Evolutionary conservation across 2,888 invertebrate genomes (phyloP).

Genomic region (Callosobruchus maculatus): DNA sequence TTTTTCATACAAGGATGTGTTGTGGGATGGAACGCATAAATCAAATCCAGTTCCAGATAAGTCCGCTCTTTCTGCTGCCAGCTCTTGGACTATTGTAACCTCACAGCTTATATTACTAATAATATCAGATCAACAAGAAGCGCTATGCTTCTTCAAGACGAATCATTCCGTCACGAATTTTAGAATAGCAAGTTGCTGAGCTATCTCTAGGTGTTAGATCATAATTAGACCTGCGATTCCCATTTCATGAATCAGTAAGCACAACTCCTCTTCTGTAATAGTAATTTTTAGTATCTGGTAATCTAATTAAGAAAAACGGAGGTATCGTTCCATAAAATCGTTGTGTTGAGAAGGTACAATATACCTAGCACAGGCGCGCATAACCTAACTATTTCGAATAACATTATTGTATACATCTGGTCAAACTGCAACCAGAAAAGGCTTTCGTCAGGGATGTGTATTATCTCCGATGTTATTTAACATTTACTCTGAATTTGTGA

Average conservation of each 20-base stretch:
- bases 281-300: neutral
- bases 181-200: neutral
- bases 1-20: no score
- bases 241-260: constrained; percentile 2
- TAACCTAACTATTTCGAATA: no score
- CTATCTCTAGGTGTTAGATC: neutral
- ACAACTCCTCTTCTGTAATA: neutral
- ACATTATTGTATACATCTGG: no score
- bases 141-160: neutral
- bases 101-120: neutral
- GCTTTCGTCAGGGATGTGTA: no score
- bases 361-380: no score
- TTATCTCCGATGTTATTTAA: no score
- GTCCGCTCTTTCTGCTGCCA: no score
- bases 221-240: neutral
- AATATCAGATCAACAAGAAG: neutral
- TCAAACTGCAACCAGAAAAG: no score
- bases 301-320: neutral
- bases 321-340: neutral
- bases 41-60: no score
- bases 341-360: neutral
- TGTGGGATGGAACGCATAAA: no score
- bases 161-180: neutral
- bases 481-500: no score
- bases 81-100: neutral